phyloP scores from a whole-genome alignment of 2,888 invertebrate genomes.

The Cephus nigrinus region DNA sequence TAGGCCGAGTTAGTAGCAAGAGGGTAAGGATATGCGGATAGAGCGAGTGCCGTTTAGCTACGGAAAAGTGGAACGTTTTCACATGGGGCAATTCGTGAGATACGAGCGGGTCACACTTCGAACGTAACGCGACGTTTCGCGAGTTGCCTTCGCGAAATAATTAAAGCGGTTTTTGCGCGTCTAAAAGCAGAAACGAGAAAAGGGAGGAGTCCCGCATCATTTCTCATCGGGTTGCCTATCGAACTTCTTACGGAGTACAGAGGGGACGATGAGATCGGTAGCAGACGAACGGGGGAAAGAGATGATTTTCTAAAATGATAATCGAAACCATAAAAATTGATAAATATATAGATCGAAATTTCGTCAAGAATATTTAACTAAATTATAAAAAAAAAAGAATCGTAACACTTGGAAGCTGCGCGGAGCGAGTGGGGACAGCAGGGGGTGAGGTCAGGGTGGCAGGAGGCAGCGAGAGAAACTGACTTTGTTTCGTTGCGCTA shows the following conservation, averaged over 20 bases:
- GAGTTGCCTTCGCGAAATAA: conserved; percentile 6
- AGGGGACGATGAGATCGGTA: background rate
- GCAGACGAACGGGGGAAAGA: background rate
- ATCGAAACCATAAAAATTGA: background rate
- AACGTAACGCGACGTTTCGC: background rate
- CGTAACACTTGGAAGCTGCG: too few relatives aligned
- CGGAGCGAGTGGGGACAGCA: background rate
- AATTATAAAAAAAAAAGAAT: background rate
- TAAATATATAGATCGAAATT: background rate
- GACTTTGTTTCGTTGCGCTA: background rate
- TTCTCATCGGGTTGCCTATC: conserved; percentile 3
- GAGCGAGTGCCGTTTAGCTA: background rate
- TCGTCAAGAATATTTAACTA: background rate
- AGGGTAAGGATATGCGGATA: background rate
- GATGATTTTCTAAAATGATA: background rate
- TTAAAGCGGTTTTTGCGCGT: conserved; percentile 6
- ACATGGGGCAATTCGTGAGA: background rate
- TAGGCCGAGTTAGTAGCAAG: background rate
- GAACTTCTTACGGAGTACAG: background rate
- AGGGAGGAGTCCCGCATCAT: conserved; percentile 6
- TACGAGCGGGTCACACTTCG: background rate
- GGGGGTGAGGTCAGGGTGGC: background rate
- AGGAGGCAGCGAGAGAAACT: background rate
- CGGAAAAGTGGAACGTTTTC: background rate
- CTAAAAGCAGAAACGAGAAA: conserved; percentile 6